Conservation (phyloP, 2,113 vertebrate species). For the Macrotis lagotis region DNA sequence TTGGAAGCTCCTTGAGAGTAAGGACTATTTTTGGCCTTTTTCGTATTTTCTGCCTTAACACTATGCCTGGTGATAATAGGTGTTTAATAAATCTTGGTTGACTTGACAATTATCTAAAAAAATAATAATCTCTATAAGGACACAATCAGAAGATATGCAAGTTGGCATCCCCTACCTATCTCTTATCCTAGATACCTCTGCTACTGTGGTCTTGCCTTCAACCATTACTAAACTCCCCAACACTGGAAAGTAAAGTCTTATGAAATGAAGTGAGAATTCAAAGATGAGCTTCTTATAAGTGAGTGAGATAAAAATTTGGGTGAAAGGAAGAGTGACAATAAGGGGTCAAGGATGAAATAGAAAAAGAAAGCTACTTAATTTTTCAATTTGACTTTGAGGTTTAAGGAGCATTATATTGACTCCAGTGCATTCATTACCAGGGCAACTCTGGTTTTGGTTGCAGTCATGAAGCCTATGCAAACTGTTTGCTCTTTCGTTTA, state of each 20-base stretch:
- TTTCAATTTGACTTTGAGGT: background rate
- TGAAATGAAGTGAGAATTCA: conserved; percentile 5
- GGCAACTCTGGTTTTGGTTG: background rate
- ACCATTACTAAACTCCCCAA: background rate
- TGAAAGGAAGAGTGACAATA: background rate
- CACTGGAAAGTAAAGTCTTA: background rate
- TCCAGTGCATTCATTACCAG: background rate
- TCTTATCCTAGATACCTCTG: background rate
- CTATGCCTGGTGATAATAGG: background rate
- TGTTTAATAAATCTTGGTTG: background rate
- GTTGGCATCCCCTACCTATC: background rate
- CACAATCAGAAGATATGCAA: background rate
- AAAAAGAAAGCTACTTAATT: background rate
- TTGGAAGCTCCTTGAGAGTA: background rate
- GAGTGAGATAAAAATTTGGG: background rate
- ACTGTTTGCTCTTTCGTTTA: conserved; percentile 4
- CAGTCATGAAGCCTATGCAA: background rate
- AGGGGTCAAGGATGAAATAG: background rate
- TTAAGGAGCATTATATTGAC: background rate
- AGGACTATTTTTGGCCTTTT: background rate
- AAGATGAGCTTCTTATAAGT: background rate
- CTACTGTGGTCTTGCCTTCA: background rate
- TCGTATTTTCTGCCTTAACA: background rate
- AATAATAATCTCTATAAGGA: background rate
- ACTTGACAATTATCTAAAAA: background rate